phyloP scores from a whole-genome alignment of 2,888 invertebrate species.

The Biston stratarius region DNA sequence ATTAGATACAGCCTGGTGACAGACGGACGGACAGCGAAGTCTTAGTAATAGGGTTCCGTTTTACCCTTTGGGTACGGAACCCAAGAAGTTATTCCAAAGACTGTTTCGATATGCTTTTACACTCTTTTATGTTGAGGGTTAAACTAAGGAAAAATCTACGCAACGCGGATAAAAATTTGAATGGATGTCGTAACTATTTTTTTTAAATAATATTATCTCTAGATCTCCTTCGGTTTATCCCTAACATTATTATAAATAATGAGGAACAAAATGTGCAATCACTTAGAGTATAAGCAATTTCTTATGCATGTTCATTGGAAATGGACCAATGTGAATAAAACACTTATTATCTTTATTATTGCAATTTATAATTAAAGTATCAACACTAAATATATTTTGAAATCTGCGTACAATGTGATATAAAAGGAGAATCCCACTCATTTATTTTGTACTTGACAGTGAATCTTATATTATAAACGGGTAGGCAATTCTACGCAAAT shows the following conservation, averaged over 20 bases:
- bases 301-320: constrained; percentile 37
- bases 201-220: not conserved
- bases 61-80: too few species aligned
- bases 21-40: too few species aligned
- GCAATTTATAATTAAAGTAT: constrained; percentile 37
- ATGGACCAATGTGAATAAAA: constrained; percentile 69
- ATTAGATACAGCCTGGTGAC: too few species aligned
- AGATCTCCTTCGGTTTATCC: constrained; percentile 3
- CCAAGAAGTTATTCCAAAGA: too few species aligned
- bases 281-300: constrained; percentile 31
- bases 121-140: not conserved
- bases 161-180: not conserved
- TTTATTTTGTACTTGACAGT: constrained; percentile 7
- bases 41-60: too few species aligned
- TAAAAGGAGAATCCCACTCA: not conserved
- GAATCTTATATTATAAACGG: not conserved
- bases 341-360: constrained; percentile 62
- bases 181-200: not conserved
- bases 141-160: not conserved
- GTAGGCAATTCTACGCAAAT: too few species aligned
- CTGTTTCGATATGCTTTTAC: not conserved
- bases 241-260: constrained; percentile 4
- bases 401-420: constrained; percentile 5
- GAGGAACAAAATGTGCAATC: constrained; percentile 45
- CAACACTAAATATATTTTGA: constrained; percentile 15